Evolutionary conservation across 2,888 invertebrate genomes (phyloP).

Genomic region (Himalopsyche japonica): DNA sequence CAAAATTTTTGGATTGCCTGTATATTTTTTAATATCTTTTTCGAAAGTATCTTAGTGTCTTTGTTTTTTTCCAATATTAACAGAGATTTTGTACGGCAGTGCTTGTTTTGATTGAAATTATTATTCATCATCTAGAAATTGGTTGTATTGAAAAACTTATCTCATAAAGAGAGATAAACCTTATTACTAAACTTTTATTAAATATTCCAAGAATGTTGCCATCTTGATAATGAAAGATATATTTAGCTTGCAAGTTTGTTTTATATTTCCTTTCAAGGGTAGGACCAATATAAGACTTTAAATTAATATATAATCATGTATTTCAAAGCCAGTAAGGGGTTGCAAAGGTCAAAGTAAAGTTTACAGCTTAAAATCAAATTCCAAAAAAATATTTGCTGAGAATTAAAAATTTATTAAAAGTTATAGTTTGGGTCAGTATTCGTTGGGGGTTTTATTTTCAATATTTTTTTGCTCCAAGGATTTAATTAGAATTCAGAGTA

Average conservation of each 20-base stretch:
- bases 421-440: too few relatives aligned
- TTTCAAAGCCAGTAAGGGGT: not conserved
- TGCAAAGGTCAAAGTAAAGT: too few relatives aligned
- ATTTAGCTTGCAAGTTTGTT: not conserved
- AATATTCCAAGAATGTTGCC: not conserved
- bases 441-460: too few relatives aligned
- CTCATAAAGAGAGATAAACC: not conserved
- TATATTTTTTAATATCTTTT: not conserved
- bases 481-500: too few relatives aligned
- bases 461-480: too few relatives aligned
- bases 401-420: too few relatives aligned
- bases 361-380: too few relatives aligned
- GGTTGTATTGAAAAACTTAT: not conserved
- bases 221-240: not conserved
- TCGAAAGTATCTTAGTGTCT: not conserved
- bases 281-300: not conserved
- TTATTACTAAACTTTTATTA: not conserved
- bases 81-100: not conserved
- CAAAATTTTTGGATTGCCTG: not conserved
- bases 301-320: not conserved
- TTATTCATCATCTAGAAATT: not conserved
- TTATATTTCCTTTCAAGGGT: not conserved
- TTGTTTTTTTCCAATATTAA: not conserved
- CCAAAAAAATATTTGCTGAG: too few relatives aligned
- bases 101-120: not conserved